Percentiles rank a stretch among this genome's conserved stretches.
These are phyloP conservation scores for Acrocephalus scirpaceus DNA, from an alignment of 2,797 vertebrate genomes.

Conservation along the genomic window DNA sequence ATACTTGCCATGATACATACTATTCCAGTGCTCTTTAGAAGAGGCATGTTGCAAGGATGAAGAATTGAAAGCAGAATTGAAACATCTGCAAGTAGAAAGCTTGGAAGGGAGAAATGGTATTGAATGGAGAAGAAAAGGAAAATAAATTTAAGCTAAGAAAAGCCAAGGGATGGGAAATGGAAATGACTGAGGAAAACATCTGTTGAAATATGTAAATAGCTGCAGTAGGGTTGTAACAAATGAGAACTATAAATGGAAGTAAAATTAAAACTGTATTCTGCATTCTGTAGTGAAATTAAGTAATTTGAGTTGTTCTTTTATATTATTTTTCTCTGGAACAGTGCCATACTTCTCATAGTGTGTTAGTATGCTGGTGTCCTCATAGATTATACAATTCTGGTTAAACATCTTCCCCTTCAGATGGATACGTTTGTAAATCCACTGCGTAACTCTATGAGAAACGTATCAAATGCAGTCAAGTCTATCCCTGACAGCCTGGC, in stretches of 20 bases:
- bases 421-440: constrained; percentile 99
- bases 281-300: not conserved
- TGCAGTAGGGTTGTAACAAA: not conserved
- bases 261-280: not conserved
- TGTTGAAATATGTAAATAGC: not conserved
- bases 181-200: not conserved
- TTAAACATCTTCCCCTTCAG: constrained; percentile 80
- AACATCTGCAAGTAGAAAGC: not conserved
- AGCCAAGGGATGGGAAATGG: not conserved
- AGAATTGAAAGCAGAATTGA: not conserved
- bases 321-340: constrained; percentile 14
- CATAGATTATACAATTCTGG: constrained; percentile 61
- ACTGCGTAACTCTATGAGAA: constrained; percentile 97
- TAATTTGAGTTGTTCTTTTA: not conserved
- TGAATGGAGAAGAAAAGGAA: constrained; percentile 1
- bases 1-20: not conserved
- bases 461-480: constrained; percentile 97
- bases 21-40: not conserved
- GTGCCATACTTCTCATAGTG: constrained; percentile 27
- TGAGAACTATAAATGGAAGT: not conserved
- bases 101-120: not conserved
- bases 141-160: constrained; percentile 15
- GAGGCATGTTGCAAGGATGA: not conserved
- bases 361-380: constrained; percentile 56
- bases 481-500: constrained; percentile 96